These are phyloP conservation scores for Neopipo cinnamomea DNA, from an alignment of 2,113 vertebrate species.

Conservation along the genomic window DNA sequence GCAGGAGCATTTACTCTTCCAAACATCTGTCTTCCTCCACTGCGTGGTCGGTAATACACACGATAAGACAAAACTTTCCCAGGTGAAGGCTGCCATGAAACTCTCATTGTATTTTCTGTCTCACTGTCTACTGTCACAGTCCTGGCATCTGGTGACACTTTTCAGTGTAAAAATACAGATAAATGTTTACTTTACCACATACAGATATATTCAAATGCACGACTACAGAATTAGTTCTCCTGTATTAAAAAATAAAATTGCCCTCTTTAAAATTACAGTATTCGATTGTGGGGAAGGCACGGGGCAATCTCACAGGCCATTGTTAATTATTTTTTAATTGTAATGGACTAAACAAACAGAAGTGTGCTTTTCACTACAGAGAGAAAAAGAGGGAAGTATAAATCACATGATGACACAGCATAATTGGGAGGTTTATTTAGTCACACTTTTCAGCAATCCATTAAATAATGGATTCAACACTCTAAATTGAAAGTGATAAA, in stretches of 20 bases:
- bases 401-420: not conserved
- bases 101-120: slow-evolving; percentile 87
- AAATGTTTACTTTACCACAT: slow-evolving; percentile 11
- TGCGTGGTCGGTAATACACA: slow-evolving; percentile 78
- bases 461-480: not conserved
- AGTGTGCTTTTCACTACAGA: not conserved
- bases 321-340: not conserved
- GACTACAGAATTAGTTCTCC: not conserved
- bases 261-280: not conserved
- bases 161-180: slow-evolving; percentile 44
- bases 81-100: slow-evolving; percentile 83
- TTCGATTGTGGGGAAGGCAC: not conserved
- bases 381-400: not conserved
- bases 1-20: slow-evolving; percentile 76
- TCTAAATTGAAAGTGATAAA: not conserved
- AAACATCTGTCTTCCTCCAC: slow-evolving; percentile 79
- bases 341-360: not conserved
- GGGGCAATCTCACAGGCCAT: not conserved
- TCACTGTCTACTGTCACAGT: slow-evolving; percentile 82
- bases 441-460: not conserved
- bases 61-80: slow-evolving; percentile 86
- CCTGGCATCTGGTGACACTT: slow-evolving; percentile 81
- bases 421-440: not conserved
- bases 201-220: not conserved
- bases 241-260: not conserved